Evolutionary conservation across 2,888 invertebrate genomes (phyloP).

Genomic region (Eupithecia vulgata): DNA sequence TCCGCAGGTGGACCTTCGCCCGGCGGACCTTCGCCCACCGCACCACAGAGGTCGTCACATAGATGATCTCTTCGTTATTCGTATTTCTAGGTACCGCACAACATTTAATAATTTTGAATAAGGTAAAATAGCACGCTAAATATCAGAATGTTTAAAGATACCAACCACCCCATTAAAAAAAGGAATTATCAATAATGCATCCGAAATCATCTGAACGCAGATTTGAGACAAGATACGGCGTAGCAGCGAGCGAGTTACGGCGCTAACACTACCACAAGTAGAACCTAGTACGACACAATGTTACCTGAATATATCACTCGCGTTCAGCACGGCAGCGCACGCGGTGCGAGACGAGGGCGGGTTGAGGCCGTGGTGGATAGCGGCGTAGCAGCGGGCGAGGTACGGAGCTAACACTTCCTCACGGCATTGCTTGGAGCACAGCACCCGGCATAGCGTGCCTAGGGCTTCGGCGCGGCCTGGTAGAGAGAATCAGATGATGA

Average conservation of each 20-base stretch:
- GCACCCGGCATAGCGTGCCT: constrained; percentile 96
- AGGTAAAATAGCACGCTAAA: too few relatives aligned
- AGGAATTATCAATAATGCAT: neutral
- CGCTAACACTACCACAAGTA: neutral
- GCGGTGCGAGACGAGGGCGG: constrained; percentile 84
- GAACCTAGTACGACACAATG: neutral
- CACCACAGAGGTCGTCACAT: too few relatives aligned
- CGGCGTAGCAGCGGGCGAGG: constrained; percentile 96
- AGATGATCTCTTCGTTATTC: too few relatives aligned
- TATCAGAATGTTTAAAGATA: too few relatives aligned
- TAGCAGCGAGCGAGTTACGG: neutral
- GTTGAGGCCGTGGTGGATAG: constrained; percentile 93
- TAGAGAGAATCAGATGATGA: neutral
- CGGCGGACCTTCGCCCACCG: too few relatives aligned
- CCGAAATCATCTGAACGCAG: neutral
- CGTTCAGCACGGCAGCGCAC: constrained; percentile 94
- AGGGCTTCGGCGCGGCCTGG: constrained; percentile 95
- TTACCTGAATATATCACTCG: constrained; percentile 92
- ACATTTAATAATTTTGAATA: neutral
- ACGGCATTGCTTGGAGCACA: constrained; percentile 97
- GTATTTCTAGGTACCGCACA: neutral
- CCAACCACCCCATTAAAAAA: neutral
- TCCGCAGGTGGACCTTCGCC: too few relatives aligned
- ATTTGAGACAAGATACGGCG: neutral
- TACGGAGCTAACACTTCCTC: constrained; percentile 97